These are phyloP conservation scores for Cuculus canorus DNA, from an alignment of 2,797 vertebrate species.

Conservation along the genomic window DNA sequence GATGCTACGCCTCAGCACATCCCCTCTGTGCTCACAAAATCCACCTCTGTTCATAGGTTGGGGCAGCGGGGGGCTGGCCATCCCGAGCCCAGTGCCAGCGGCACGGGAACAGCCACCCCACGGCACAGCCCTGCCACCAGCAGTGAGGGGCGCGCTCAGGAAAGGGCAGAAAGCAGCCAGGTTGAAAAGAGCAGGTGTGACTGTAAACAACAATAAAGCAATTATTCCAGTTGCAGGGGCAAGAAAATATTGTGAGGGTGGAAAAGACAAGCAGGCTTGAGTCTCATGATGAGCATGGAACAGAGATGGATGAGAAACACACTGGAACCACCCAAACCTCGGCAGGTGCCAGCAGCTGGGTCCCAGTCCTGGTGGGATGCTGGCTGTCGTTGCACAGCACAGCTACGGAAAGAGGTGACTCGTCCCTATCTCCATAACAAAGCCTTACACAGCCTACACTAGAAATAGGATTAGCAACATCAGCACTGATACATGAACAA, in stretches of 20 bases:
- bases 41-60: not conserved
- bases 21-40: not conserved
- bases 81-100: not conserved
- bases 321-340: not conserved
- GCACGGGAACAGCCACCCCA: not conserved
- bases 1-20: not conserved
- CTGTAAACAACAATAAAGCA: not conserved
- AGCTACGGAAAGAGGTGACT: not conserved
- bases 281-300: not conserved
- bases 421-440: not conserved
- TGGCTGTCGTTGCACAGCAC: not conserved
- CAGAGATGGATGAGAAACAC: not conserved
- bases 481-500: not conserved
- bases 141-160: not conserved
- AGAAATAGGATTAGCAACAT: not conserved
- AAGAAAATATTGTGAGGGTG: not conserved
- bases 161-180: conserved; percentile 40
- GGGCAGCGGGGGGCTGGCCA: not conserved
- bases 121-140: not conserved
- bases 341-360: not conserved
- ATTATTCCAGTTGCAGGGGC: not conserved
- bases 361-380: not conserved
- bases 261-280: not conserved
- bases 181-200: conserved; percentile 10
- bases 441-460: not conserved